A percentile compares a stretch with the other conserved stretches of the same genome.
phyloP scores from a whole-genome alignment of 2,113 vertebrate species.

The Pachyramphus minor region DNA sequence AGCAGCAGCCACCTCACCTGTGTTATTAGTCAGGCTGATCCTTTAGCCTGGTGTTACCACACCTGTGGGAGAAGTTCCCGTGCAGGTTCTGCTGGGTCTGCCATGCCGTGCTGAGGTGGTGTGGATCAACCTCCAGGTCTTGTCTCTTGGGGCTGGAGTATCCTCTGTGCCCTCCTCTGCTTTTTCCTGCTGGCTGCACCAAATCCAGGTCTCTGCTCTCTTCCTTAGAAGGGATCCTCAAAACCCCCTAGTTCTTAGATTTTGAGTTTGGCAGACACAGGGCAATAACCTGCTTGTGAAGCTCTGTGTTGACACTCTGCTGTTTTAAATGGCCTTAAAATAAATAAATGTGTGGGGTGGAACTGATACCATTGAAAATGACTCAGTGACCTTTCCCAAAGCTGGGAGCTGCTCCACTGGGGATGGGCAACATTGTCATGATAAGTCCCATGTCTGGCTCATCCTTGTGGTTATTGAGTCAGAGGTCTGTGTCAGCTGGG shows the following conservation, averaged over 20 bases:
- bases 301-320: not conserved
- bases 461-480: not conserved
- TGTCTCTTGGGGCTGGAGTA: not conserved
- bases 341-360: not conserved
- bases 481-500: not conserved
- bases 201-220: not conserved
- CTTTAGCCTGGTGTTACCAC: not conserved
- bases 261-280: not conserved
- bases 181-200: not conserved
- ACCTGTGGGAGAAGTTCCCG: not conserved
- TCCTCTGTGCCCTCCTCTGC: not conserved
- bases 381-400: not conserved
- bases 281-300: not conserved
- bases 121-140: not conserved
- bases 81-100: not conserved
- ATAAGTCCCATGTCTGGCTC: not conserved
- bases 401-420: not conserved
- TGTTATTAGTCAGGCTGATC: not conserved
- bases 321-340: not conserved
- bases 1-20: not conserved
- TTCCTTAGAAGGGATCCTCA: not conserved
- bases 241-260: not conserved
- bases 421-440: not conserved
- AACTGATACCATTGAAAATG: not conserved
- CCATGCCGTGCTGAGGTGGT: rapidly evolving